phyloP scores from a whole-genome alignment of 1,140 invertebrate species.

The Andrena cerasifolii region DNA sequence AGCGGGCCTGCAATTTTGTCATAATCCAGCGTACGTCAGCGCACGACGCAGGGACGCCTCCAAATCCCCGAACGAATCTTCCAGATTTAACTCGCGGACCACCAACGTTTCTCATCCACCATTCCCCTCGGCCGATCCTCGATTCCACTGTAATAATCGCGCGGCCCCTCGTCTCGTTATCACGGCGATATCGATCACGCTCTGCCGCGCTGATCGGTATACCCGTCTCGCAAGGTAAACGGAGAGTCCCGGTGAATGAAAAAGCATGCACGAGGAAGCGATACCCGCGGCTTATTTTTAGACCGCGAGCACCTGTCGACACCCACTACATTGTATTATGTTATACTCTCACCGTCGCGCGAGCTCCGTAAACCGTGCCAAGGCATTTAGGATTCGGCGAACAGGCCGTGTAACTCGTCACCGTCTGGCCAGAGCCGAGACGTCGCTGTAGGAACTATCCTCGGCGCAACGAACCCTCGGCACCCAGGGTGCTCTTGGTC shows the following conservation, averaged over 20 bases:
- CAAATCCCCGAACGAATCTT: conserved; percentile 34
- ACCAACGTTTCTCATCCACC: not conserved
- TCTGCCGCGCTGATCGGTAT: too few species aligned
- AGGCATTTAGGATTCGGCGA: conserved; percentile 46
- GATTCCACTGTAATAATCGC: too few species aligned
- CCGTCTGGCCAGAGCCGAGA: not conserved
- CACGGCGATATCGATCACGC: not conserved
- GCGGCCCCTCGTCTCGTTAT: not conserved
- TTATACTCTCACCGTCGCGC: conserved; percentile 15
- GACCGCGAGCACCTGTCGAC: conserved; percentile 17
- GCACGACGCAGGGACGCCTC: conserved; percentile 11
- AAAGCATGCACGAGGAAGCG: not conserved
- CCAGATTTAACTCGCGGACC: conserved; percentile 38
- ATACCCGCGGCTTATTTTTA: conserved; percentile 28
- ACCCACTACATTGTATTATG: conserved; percentile 20
- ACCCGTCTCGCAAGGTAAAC: not conserved
- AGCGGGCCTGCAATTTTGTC: conserved; percentile 22
- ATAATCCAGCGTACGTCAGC: conserved; percentile 29
- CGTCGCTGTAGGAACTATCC: not conserved
- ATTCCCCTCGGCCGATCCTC: not conserved
- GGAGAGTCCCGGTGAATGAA: not conserved
- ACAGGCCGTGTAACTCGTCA: not conserved
- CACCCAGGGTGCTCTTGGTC: not conserved
- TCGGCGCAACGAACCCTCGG: conserved; percentile 28
- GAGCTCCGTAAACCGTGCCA: conserved; percentile 45